Evolutionary conservation across 35 echinoderm and acorn worm genomes (phyloP).

Genomic region (Hemicentrotus pulcherrimus): DNA sequence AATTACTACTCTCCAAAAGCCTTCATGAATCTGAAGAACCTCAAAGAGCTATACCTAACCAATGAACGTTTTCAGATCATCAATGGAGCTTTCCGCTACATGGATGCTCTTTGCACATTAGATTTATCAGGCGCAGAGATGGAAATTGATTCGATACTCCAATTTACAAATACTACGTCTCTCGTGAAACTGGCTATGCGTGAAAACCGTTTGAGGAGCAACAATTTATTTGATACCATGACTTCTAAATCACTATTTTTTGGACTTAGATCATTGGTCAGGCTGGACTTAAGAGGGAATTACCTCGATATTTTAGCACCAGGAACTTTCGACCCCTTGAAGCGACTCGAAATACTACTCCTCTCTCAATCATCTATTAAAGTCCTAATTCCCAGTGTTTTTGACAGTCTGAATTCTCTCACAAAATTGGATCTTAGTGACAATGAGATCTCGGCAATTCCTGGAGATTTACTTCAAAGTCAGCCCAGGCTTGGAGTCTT

Average conservation of each 20-base stretch:
- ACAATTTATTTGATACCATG: neutral
- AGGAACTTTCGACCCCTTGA: neutral
- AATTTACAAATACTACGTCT: neutral
- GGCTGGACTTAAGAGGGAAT: neutral
- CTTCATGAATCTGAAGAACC: neutral
- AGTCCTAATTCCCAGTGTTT: neutral
- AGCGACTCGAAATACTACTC: neutral
- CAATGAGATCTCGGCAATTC: neutral
- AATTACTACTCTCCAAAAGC: neutral
- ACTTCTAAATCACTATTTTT: neutral
- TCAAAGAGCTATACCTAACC: neutral
- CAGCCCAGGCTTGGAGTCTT: neutral
- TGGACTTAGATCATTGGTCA: neutral
- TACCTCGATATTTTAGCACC: neutral
- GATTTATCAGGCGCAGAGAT: neutral
- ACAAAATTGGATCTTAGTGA: neutral
- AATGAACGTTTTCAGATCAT: neutral
- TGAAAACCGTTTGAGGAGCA: neutral
- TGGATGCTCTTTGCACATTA: neutral
- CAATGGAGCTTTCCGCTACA: neutral
- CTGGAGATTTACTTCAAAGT: neutral
- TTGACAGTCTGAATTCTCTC: neutral
- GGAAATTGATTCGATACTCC: neutral
- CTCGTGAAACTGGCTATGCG: neutral
- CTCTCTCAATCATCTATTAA: neutral